Base-by-base conservation (phyloP, 2,888 invertebrate genomes). In the Cerastoderma edule region DNA sequence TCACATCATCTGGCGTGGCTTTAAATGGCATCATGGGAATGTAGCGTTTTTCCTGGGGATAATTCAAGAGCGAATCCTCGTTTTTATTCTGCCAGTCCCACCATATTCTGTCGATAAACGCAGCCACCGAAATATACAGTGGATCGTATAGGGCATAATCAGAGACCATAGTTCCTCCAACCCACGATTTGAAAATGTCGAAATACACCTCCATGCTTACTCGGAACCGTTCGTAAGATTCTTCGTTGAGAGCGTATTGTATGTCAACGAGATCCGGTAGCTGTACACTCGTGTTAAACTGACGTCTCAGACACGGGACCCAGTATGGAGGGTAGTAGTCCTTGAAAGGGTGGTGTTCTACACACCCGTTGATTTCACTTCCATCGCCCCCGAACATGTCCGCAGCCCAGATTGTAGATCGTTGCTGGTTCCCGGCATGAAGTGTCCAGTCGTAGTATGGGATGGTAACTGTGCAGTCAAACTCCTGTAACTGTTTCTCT, bases 371-470 rank as follows among this genome's bases (percentile, higher is more conserved):
- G 4, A 73, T 67, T 6, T 70, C 83, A 19, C 85, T 84, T 3
- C 92, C 92, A 78, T 91, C 88, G 5, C 91, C 91, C 27, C 92
- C 92, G 83, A 91, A 91, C 69, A 87, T 78, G 67, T 89, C 89
- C 6, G 89, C 89, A 24, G 90, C 89, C 92, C 92, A 92, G 28
- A 91, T 80, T 5, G 85, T 71, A 0, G 91, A 89, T 27, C 82
- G 87, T 32, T 85, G 78, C 27, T 89, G 82, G 28, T 83, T 81
- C 0, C 91, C 92, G 22, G 87, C 87, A 83, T 92, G 91, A 32
- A 91, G 71, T 28, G 92, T 91, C 91, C 91, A 91, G 78, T 92
- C 92, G 83, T 89, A 92, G 72, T 92, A 92, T 0, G 92, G 92
- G 63, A 92, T 90, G 1, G 90, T 85, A n/a, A 92, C 77, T 2